phyloP scores from a whole-genome alignment of 92 coral and sea anemone genomes.

The Palythoa caribaeorum region DNA sequence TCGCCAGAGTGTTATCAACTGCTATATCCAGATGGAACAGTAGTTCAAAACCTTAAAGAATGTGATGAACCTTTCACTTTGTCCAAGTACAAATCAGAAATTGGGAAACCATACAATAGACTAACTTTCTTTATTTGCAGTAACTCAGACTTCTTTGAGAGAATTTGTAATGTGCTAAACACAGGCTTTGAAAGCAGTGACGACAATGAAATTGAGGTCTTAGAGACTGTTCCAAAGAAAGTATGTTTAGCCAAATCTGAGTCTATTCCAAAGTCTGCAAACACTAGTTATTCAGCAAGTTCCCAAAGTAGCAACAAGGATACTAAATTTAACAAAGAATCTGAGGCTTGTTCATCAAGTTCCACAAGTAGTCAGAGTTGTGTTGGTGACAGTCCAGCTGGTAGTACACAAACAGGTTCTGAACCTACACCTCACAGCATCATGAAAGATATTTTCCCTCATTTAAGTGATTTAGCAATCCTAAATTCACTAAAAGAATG shows the following conservation, averaged over 20 bases:
- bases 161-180: slow-evolving; percentile 40
- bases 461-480: slow-evolving; percentile 56
- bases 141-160: slow-evolving; percentile 51
- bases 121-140: slow-evolving; percentile 61
- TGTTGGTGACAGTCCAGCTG: slow-evolving; percentile 16
- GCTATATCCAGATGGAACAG: slow-evolving; percentile 67
- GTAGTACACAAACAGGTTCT: slow-evolving; percentile 33
- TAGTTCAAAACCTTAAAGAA: slow-evolving; percentile 59
- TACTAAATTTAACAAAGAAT: slow-evolving; percentile 40
- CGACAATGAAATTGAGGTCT: slow-evolving; percentile 40
- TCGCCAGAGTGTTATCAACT: slow-evolving; percentile 49
- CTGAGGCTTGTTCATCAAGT: slow-evolving; percentile 38
- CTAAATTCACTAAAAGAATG: slow-evolving; percentile 47
- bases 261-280: slow-evolving; percentile 18
- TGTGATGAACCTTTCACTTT: slow-evolving; percentile 56
- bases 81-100: slow-evolving; percentile 58
- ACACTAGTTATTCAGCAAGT: slow-evolving; percentile 20
- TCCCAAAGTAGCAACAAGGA: slow-evolving; percentile 37
- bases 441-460: slow-evolving; percentile 56
- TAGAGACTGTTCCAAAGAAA: slow-evolving; percentile 46
- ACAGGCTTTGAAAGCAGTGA: slow-evolving; percentile 35
- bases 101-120: slow-evolving; percentile 69
- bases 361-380: slow-evolving; percentile 18
- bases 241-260: slow-evolving; percentile 42
- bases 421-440: slow-evolving; percentile 39